Base-by-base conservation (phyloP, 2,113 vertebrate genomes). In the Pyxicephalus adspersus region DNA sequence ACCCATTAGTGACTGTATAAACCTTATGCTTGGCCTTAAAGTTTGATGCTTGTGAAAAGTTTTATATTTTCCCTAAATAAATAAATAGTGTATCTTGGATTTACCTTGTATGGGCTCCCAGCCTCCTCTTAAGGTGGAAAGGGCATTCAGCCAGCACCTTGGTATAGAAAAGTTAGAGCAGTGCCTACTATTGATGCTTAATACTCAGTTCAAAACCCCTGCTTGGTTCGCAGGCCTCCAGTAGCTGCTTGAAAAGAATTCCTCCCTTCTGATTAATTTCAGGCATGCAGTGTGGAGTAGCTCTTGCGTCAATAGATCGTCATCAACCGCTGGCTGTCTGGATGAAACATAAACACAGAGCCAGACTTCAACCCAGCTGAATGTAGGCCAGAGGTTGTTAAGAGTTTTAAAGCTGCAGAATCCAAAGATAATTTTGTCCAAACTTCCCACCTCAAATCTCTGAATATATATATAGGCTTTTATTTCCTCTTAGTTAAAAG, bases 291-390 rank as follows among this genome's bases (percentile, higher is more conserved):
- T 60, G 2, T 64, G 26, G 34, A 87, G 86, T 85, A 73, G 84
- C 86, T 87, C 89, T 90, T 91, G 90, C 90, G 86, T 94, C 92
- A 92, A 84, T 87, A 75, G 84, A 63, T 85, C 90, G 90, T 93
- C 91, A 93, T 78, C 83, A 83, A 61, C 88, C 85, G 84, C 84
- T 83, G 72, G 86, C 83, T 84, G 84, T 84, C 83, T 83, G 86
- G 86, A 74, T 87, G 83, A 86, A 86, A 86, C 86, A 84, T 89
- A 89, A 94, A 92, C 90, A 89, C 68, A 5, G 9, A 61, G 76
- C 86, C 83, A 86, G 84, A 87, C 87, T 85, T 83, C 61, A 57
- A 58, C 50, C 0, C 80, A 74, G 72, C 85, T 52, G 20, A 83
- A 72, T 38, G 75, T 51, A 20, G 50, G 89, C 86, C 90, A 90